These are phyloP conservation scores for Drosophila quadrilineata DNA, from an alignment of 1,140 invertebrate species.

Conservation along the genomic window DNA sequence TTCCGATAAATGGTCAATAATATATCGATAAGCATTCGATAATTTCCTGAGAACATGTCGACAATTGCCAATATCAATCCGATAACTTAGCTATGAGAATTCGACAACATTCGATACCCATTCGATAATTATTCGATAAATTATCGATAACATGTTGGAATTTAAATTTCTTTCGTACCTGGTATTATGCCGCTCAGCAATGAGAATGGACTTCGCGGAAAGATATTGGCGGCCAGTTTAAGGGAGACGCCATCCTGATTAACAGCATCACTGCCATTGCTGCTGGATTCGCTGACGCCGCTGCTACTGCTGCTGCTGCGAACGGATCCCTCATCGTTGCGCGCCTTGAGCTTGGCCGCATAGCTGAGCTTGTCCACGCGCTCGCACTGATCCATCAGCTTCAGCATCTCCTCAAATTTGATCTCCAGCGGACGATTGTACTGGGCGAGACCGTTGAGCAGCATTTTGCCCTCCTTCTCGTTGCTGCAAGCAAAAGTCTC, in stretches of 20 bases:
- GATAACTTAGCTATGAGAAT: no score
- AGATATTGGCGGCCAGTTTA: slow-evolving; percentile 71
- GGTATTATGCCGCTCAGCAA: slow-evolving; percentile 89
- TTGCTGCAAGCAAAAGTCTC: slow-evolving; percentile 82
- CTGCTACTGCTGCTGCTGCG: slow-evolving; percentile 6
- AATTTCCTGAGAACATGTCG: no score
- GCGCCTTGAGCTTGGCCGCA: slow-evolving; percentile 47
- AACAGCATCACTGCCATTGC: slow-evolving; percentile 37
- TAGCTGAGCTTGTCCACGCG: slow-evolving; percentile 82
- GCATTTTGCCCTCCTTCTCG: slow-evolving; percentile 84
- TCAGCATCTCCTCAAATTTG: slow-evolving; percentile 87
- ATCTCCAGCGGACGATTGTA: slow-evolving; percentile 85
- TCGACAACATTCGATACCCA: no score
- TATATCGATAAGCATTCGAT: no score
- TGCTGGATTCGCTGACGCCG: slow-evolving; percentile 3
- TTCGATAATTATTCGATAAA: no score
- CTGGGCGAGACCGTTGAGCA: slow-evolving; percentile 84
- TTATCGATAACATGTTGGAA: no score
- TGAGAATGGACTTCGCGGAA: slow-evolving; percentile 85
- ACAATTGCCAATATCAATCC: no score
- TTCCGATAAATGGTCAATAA: no score
- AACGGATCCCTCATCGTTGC: slow-evolving; percentile 21
- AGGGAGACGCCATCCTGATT: slow-evolving; percentile 44
- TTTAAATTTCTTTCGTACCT: no score
- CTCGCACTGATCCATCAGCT: slow-evolving; percentile 89